Evolutionary conservation across 2,113 vertebrate genomes (phyloP).

Genomic region (Alethe diademata): DNA sequence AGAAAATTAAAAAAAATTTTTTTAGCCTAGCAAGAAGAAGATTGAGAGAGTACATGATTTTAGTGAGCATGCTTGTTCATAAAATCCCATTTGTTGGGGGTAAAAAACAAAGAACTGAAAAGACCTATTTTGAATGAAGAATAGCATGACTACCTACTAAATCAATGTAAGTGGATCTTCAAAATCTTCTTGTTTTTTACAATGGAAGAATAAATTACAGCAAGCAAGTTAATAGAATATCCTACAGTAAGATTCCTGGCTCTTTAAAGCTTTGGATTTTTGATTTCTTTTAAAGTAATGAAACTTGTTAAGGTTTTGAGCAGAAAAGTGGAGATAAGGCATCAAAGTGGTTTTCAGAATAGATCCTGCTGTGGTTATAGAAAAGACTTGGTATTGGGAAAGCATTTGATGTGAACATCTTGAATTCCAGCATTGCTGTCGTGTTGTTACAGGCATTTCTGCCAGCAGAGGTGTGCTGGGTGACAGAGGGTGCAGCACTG

Average conservation of each 20-base stretch:
- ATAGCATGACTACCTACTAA: background rate
- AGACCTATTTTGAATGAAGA: slow-evolving; percentile 40
- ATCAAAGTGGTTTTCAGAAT: background rate
- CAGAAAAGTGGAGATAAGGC: background rate
- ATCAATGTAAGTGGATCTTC: slow-evolving; percentile 40
- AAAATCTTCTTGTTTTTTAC: slow-evolving; percentile 5
- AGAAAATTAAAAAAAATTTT: slow-evolving; percentile 5
- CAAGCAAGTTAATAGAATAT: background rate
- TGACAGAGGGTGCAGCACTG: background rate
- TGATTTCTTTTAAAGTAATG: background rate
- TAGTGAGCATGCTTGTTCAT: background rate
- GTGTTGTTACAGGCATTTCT: background rate
- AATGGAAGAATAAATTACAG: slow-evolving; percentile 32
- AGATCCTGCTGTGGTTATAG: background rate
- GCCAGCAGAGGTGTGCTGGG: background rate
- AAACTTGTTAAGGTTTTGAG: background rate
- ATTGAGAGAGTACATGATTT: slow-evolving; percentile 34
- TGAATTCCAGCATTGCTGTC: background rate
- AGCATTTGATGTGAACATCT: background rate
- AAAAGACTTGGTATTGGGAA: background rate
- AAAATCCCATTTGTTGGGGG: slow-evolving; percentile 34
- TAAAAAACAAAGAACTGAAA: slow-evolving; percentile 58
- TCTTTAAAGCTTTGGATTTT: background rate
- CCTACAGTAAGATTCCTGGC: background rate
- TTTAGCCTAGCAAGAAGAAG: background rate